Percentiles rank a stretch among this genome's conserved stretches.
Evolutionary conservation across 2,113 vertebrate species (phyloP).

Genomic region (Cyanoramphus novaezelandiae): DNA sequence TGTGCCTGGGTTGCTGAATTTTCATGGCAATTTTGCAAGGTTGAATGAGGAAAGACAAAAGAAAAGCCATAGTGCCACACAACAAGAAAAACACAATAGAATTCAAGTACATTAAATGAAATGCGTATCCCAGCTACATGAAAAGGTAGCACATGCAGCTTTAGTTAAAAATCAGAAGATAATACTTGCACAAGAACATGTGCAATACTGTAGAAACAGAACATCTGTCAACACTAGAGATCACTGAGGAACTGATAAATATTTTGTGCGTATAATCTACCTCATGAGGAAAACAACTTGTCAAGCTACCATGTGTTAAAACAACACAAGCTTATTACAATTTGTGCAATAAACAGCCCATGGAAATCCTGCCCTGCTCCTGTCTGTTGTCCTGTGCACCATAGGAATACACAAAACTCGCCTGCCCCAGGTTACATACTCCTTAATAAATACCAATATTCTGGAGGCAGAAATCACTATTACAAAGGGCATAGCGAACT

Average conservation of each 20-base stretch:
- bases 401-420: fast-evolving
- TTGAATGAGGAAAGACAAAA: neutral
- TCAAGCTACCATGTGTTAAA: neutral
- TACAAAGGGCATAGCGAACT: neutral
- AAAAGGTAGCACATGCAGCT: neutral
- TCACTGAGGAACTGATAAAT: neutral
- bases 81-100: neutral
- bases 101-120: neutral
- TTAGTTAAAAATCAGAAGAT: neutral
- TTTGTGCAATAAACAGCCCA: neutral
- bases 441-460: neutral
- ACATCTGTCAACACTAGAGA: neutral
- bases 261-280: neutral
- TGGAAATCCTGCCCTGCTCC: neutral
- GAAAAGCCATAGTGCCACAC: neutral
- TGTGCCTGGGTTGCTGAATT: neutral
- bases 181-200: neutral
- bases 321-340: neutral
- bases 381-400: neutral
- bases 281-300: neutral
- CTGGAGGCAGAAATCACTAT: neutral
- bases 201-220: neutral
- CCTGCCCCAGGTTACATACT: neutral
- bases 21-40: neutral
- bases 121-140: neutral